Percentiles rank a stretch among this genome's conserved stretches.
These are phyloP conservation scores for Drosophila eugracilis DNA, from an alignment of 1,140 invertebrate genomes.

Conservation along the genomic window DNA sequence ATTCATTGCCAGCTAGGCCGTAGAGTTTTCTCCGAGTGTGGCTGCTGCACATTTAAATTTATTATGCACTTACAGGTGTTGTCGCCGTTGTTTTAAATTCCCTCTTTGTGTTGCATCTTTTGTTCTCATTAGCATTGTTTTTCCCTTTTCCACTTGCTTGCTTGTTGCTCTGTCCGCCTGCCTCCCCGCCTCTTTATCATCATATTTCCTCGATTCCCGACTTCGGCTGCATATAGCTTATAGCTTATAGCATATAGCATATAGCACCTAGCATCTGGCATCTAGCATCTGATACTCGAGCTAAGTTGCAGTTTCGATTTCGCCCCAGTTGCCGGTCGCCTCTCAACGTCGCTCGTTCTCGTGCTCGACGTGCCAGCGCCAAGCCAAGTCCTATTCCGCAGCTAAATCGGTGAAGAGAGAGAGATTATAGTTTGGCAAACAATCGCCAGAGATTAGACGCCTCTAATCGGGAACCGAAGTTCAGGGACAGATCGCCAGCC, in stretches of 20 bases:
- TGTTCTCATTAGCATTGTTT: conserved; percentile 32
- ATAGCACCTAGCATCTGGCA: not conserved
- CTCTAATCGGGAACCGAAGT: conserved; percentile 13
- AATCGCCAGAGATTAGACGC: conserved; percentile 3
- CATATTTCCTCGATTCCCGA: not conserved
- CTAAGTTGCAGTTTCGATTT: conserved; percentile 53
- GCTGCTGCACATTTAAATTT: not conserved
- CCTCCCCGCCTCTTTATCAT: not conserved
- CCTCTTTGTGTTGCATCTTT: conserved; percentile 12
- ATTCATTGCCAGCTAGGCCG: not conserved
- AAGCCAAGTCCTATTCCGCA: not conserved
- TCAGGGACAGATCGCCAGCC: conserved; percentile 1
- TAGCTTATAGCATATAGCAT: not conserved
- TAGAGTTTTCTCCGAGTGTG: not conserved
- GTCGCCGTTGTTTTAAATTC: conserved; percentile 2
- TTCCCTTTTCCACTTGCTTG: not conserved
- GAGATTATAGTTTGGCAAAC: conserved; percentile 9
- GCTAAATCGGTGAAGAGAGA: not conserved
- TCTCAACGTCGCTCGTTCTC: conserved; percentile 47
- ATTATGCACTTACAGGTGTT: conserved; percentile 11
- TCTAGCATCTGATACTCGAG: conserved; percentile 9
- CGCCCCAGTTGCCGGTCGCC: conserved; percentile 45
- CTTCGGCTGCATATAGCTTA: conserved; percentile 3
- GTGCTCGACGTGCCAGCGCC: conserved; percentile 8
- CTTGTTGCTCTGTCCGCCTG: conserved; percentile 4